phyloP scores from a whole-genome alignment of 2,113 vertebrate species.

The Sinocyclocheilus anshuiensis region DNA sequence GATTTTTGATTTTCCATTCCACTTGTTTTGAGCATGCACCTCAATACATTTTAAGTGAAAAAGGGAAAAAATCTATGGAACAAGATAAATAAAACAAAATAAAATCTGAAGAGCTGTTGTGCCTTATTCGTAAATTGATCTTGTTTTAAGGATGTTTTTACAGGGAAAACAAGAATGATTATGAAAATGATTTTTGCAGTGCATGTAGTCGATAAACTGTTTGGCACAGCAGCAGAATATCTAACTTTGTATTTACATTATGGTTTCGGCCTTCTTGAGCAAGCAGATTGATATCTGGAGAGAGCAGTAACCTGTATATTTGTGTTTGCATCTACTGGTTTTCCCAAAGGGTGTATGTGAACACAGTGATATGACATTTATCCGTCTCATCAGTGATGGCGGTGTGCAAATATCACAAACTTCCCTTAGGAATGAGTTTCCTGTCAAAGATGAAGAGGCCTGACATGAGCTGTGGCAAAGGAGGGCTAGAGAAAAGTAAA shows the following conservation, averaged over 20 bases:
- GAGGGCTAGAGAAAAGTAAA: neutral
- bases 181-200: neutral
- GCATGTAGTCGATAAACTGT: neutral
- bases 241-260: neutral
- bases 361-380: conserved; percentile 22
- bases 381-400: conserved; percentile 29
- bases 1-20: too few species aligned
- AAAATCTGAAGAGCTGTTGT: too few species aligned
- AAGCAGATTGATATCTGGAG: neutral
- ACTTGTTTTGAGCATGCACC: neutral
- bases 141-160: neutral
- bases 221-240: neutral
- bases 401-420: conserved; percentile 18
- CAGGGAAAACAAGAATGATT: neutral
- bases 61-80: neutral
- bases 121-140: neutral
- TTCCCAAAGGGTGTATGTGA: conserved; percentile 6
- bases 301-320: conserved; percentile 10
- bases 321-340: neutral
- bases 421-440: conserved; percentile 3
- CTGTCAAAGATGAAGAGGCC: conserved; percentile 8
- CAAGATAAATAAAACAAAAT: too few species aligned
- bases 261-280: neutral
- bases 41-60: neutral
- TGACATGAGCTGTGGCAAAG: neutral